Base-by-base conservation (phyloP, 2,797 vertebrate species). In the Bucorvus abyssinicus region DNA sequence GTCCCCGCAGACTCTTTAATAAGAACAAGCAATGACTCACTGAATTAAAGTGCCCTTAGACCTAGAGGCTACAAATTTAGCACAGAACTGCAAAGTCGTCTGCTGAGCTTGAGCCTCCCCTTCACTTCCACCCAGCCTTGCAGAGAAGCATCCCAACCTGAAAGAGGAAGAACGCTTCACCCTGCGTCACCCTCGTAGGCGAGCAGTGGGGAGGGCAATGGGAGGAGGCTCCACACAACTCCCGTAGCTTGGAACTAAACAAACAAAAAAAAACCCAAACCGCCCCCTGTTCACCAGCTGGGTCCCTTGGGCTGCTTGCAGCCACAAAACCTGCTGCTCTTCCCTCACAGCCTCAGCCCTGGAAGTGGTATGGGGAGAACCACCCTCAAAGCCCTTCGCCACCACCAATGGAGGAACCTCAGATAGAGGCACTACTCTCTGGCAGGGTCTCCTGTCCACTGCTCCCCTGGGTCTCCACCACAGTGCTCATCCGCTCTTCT, bases 241-340 rank as follows among this genome's bases (percentile, higher is more conserved):
- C 64, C 52, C 0, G 0, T 0, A 0, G 56, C 32, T 61, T 24
- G 17, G n/a, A 87, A 68, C 23, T 13, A 64, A 92, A 42, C 4
- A 3, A 55, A 71, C 14, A 50, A 45, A 38, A 30, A 14, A 21
- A 24, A 47, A 49, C 12, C 21, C 50, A 2, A 1, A 16, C 26
- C 14, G 55, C 21, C 3, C 16, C 7, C 49, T 34, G 3, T 61
- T 67, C 29, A 49, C 34, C 67, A 91, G 47, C 50, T 23, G 23
- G 17, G 44, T 89, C 52, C 38, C 34, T 45, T 80, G 42, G 45
- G 63, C 34, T 93, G 78, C 53, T 17, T 23, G 40, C 30, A 76
- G 87, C 38, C 70, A 82, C 0, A 0, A 73, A 90, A 60, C 36
- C 14, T 1, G 1, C 29, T 68, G 61, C 50, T 91, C 34, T 92